Percentiles rank a stretch among this genome's conserved stretches.
Evolutionary conservation across 2,797 vertebrate species (phyloP).

Genomic region (Propithecus deckenii): DNA sequence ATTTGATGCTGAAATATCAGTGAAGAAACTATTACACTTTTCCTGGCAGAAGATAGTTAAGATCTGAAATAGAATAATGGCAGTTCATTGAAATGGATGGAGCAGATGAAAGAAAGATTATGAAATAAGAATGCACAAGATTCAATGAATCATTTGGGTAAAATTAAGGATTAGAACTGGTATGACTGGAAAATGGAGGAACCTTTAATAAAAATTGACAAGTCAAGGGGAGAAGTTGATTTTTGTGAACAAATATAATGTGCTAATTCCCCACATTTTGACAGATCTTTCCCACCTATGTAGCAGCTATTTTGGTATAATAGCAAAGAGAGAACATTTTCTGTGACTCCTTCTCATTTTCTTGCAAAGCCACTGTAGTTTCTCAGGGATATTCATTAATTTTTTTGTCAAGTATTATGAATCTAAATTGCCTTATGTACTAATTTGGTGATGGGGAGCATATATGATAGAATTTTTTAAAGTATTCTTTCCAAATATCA

Average conservation of each 20-base stretch:
- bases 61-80: background rate
- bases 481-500: background rate
- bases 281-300: background rate
- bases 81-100: background rate
- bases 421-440: background rate
- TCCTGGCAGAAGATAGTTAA: background rate
- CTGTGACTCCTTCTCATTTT: background rate
- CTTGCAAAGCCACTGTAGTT: background rate
- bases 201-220: background rate
- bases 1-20: background rate
- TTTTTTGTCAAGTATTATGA: background rate
- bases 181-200: background rate
- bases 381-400: background rate
- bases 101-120: background rate
- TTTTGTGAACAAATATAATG: constrained; percentile 26
- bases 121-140: background rate
- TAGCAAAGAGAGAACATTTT: background rate
- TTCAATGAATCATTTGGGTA: background rate
- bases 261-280: background rate
- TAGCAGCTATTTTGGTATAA: background rate
- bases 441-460: background rate
- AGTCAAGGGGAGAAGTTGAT: background rate
- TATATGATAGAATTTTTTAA: background rate
- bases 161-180: background rate
- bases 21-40: background rate